Evolutionary conservation across 2,797 vertebrate species (phyloP), one percentile per base, ranked within the genome.

Genomic region (Lateolabrax maculatus): DNA sequence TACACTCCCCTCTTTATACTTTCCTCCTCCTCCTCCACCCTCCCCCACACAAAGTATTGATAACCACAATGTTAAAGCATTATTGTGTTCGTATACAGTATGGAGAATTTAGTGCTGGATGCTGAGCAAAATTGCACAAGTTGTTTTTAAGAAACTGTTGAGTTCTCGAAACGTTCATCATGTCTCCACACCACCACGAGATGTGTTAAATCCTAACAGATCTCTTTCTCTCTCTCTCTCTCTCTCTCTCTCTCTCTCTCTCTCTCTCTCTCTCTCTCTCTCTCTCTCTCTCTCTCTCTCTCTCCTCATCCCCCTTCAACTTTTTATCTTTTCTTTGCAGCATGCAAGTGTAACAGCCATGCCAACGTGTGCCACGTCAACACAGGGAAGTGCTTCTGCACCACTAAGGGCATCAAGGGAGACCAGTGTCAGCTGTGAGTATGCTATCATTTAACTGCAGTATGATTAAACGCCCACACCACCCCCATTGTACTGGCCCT

Each of bases 371-470:
- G 97, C 86, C 97, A 98, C 29, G 94, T 96, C 93, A 96, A 95
- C 90, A 96, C 96, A 6, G 97, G 97, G 79, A 98, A 97, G 90
- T 98, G 97, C 77, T 98, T 97, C 93, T 98, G 97, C 29, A 97
- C 97, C 66, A 98, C 97, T 0, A 98, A 98, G 75, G 97, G 97
- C 58, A 97, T 98, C 90, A 98, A 97, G 93, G 97, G 97, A 91
- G 97, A 98, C 83, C 97, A 98, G 48, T 98, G 97, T 91, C 97
- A 98, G 78, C 92, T 98, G 97, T 98, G 90, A 98, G 97, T 97
- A 94, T 3, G 9, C 11, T 0, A 0, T 48, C 63, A 19, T 53
- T 6, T 46, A 9, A 34, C 44, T 23, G 23, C 57, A 37, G 41
- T 46, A 9, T 29, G 18, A 53, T 51, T 52, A 21, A 62, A 76